Evolutionary conservation across 1,140 invertebrate genomes (phyloP).

Genomic region (Drosophila ficusphila): DNA sequence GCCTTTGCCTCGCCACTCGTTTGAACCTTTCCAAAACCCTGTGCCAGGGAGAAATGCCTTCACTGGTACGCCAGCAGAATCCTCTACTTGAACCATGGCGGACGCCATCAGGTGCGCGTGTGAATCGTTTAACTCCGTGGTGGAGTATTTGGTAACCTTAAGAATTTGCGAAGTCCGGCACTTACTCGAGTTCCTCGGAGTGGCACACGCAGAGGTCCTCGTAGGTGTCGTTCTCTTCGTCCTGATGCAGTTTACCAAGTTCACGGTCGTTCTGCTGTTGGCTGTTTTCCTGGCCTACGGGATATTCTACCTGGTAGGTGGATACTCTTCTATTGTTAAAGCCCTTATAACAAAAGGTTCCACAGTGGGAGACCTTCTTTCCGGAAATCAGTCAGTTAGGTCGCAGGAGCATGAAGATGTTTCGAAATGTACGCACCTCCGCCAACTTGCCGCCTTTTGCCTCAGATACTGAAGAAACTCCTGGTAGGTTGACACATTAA

Average conservation of each 20-base stretch:
- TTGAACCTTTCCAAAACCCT: background rate
- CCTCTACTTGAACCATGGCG: constrained; percentile 47
- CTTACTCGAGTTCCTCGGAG: constrained; percentile 47
- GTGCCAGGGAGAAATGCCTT: constrained; percentile 24
- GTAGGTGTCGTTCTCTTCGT: constrained; percentile 44
- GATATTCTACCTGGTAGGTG: constrained; percentile 67
- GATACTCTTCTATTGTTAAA: background rate
- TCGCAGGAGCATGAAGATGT: background rate
- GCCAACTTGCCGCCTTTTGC: constrained; percentile 20
- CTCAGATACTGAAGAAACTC: background rate
- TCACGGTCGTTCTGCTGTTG: constrained; percentile 44
- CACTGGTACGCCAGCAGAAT: background rate
- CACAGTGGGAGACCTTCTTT: constrained; percentile 42
- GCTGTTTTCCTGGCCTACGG: constrained; percentile 45
- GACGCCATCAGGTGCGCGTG: background rate
- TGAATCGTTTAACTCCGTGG: background rate
- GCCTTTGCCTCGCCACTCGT: background rate
- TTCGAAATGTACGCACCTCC: constrained; percentile 3
- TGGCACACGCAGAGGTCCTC: constrained; percentile 46
- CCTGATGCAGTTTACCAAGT: constrained; percentile 65
- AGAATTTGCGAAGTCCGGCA: constrained; percentile 50
- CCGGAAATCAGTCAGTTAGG: constrained; percentile 17
- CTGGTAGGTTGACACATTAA: too few species aligned
- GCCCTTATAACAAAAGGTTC: background rate
- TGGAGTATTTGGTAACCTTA: constrained; percentile 29